Conservation (phyloP, 2,888 invertebrate species). For the Tethea ocularis region DNA sequence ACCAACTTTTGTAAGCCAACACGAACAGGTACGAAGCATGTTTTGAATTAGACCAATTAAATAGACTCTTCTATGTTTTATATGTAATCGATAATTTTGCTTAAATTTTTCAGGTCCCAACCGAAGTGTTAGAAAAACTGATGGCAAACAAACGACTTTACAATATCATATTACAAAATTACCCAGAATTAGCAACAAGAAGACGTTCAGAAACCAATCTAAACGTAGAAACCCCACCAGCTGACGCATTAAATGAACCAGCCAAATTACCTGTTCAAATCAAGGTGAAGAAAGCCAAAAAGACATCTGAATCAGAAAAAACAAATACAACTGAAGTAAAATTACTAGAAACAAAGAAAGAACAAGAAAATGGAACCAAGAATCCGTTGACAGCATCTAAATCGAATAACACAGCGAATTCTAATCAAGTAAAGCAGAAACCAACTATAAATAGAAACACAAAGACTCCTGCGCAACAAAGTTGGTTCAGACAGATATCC, state of each 20-base stretch:
- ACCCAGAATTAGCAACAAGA: constrained; percentile 86
- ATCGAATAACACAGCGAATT: constrained; percentile 15
- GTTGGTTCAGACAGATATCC: constrained; percentile 80
- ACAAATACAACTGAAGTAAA: constrained; percentile 11
- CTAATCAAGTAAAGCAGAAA: constrained; percentile 23
- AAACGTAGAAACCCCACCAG: constrained; percentile 45
- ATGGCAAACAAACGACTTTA: constrained; percentile 85
- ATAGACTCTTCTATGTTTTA: too few relatives aligned
- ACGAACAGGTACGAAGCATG: constrained; percentile 87
- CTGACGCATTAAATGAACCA: constrained; percentile 45
- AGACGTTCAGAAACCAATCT: constrained; percentile 85
- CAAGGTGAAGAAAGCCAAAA: constrained; percentile 49
- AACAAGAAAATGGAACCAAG: constrained; percentile 17
- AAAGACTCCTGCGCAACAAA: constrained; percentile 32
- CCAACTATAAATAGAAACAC: constrained; percentile 19
- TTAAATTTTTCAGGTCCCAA: constrained; percentile 82
- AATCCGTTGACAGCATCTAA: constrained; percentile 30
- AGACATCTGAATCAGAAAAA: constrained; percentile 22
- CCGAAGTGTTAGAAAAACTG: constrained; percentile 88
- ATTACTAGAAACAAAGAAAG: constrained; percentile 15
- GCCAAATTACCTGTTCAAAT: constrained; percentile 57
- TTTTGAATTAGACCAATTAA: not conserved
- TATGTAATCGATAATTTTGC: not conserved
- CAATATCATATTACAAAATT: constrained; percentile 87
- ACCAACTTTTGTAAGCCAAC: constrained; percentile 89